Evolutionary conservation across 2,888 invertebrate genomes (phyloP).

Genomic region (Drosophila hawaiiensis): DNA sequence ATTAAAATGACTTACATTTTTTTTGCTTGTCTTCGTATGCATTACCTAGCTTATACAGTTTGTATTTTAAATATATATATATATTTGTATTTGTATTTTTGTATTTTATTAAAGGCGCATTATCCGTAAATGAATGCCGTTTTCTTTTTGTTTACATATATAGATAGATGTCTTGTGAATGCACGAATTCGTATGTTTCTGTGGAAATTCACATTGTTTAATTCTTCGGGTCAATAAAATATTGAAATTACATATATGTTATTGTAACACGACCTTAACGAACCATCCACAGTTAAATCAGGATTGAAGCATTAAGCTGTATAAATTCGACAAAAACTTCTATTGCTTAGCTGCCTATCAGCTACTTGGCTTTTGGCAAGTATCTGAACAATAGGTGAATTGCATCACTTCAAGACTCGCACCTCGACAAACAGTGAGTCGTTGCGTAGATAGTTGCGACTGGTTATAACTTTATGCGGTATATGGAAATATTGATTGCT

Average conservation of each 20-base stretch:
- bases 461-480: constrained; percentile 82
- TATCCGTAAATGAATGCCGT: background rate
- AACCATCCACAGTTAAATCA: background rate
- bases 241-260: background rate
- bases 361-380: background rate
- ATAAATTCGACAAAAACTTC: constrained; percentile 10
- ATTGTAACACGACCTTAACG: background rate
- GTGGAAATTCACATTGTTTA: background rate
- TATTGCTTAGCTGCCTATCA: constrained; percentile 3
- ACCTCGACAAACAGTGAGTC: constrained; percentile 84
- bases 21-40: background rate
- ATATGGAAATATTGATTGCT: constrained; percentile 84
- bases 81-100: constrained; percentile 13
- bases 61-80: constrained; percentile 17
- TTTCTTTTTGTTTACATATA: background rate
- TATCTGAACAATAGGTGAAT: background rate
- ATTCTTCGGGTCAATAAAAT: background rate
- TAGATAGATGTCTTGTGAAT: background rate
- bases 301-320: background rate
- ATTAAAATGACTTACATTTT: constrained; percentile 1
- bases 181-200: background rate
- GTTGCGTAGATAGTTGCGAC: constrained; percentile 83
- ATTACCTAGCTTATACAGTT: constrained; percentile 10
- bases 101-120: constrained; percentile 36
- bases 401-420: constrained; percentile 71